Conservation (phyloP, 2,113 vertebrate genomes). For the Bos indicus region DNA sequence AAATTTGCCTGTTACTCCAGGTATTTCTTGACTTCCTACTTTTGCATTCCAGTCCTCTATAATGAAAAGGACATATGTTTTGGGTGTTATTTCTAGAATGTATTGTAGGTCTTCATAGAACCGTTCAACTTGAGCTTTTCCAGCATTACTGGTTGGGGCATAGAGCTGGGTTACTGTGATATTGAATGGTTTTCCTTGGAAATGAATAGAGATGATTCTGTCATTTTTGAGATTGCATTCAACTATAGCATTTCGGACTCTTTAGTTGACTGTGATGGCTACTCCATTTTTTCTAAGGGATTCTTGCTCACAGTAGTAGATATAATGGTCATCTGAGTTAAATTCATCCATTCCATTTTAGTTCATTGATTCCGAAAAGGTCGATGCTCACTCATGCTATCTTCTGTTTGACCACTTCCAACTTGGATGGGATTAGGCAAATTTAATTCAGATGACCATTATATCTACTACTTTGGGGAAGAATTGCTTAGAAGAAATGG, state of each 20-base stretch:
- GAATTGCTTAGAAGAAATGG: not conserved
- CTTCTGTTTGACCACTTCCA: not conserved
- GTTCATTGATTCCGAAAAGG: not conserved
- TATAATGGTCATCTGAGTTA: not conserved
- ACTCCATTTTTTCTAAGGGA: not conserved
- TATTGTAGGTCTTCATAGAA: not conserved
- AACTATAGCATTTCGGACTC: not conserved
- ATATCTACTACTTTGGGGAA: not conserved
- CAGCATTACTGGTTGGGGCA: not conserved
- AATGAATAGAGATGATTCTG: not conserved
- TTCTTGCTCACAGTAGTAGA: not conserved
- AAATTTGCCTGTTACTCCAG: not conserved
- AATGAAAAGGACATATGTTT: not conserved
- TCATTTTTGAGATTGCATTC: not conserved
- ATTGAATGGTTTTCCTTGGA: not conserved
- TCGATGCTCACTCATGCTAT: not conserved
- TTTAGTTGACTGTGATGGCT: not conserved
- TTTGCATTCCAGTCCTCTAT: not conserved
- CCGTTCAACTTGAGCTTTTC: not conserved
- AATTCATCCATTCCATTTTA: not conserved
- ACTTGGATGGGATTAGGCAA: not conserved
- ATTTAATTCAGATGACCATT: not conserved
- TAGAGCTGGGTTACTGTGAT: not conserved
- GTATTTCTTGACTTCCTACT: not conserved
- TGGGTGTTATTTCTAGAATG: not conserved